Evolutionary conservation across 1,140 invertebrate genomes (phyloP), one percentile per base, ranked within the genome.

Genomic region (Trichomalopsis sarcophagae): DNA sequence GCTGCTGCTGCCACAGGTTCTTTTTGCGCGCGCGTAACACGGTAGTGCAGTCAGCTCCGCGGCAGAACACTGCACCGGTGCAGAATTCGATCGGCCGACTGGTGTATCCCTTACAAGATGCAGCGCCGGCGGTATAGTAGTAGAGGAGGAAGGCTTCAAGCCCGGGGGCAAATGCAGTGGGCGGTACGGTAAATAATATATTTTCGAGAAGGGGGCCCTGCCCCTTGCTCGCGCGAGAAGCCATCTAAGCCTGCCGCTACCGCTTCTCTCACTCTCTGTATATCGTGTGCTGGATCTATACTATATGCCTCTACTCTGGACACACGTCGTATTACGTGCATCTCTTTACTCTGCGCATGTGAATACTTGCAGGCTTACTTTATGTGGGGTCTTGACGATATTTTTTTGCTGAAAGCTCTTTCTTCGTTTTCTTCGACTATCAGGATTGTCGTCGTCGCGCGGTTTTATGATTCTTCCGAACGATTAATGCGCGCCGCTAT

Each of bases 121-220:
- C 23, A 79, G 68, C 10, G 10, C 9, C 47, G 10, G 47, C 47
- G 14, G 47, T 11, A 27, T 36, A 50, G 55, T 7, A 62, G 55
- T 21, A 62, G 55, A 62, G 55, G 80, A 9, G 69, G 76, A 79
- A 75, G 75, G 82, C 68, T 79, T 84, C 81, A 74, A 47, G 62
- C 14, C 81, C 73, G 74, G n/a, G 44, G 75, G 75, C 82, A 78
- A 84, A 71, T 77, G n/a, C 77, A 44, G 77, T 84, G 78, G 83
- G 83, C 83, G 83, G 83, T 69, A 33, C 77, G 30, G 83, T 84
- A 84, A 84, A 84, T 84, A 84, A 84, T 84, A 84, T 84, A 84
- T 84, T 84, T 84, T 33, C 71, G 47, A 84, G 55, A 84, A 50
- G 78, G 83, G 73, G 68, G 40, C 44, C 23, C n/a, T 11, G 50